Conservation (phyloP, 2,797 vertebrate genomes). For the Falco novaeseelandiae region DNA sequence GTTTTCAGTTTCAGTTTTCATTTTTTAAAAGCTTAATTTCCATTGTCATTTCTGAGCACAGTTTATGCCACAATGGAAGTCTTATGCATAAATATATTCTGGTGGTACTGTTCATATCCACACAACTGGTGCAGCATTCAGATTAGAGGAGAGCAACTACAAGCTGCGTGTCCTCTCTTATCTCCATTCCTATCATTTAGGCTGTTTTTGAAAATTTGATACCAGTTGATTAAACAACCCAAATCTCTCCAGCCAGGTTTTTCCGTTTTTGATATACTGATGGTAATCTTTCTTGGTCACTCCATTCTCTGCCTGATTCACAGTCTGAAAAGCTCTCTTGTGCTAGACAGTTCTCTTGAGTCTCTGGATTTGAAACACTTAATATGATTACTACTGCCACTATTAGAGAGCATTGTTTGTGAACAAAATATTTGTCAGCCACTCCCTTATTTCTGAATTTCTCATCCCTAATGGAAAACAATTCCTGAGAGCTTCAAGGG, state of each 20-base stretch:
- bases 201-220: neutral
- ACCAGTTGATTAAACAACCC: neutral
- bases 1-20: neutral
- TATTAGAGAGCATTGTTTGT: conserved; percentile 32
- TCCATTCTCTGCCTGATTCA: neutral
- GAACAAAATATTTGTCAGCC: conserved; percentile 29
- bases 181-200: neutral
- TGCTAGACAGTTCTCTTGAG: neutral
- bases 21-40: neutral
- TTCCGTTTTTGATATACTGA: neutral
- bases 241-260: neutral
- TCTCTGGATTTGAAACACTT: conserved; percentile 51
- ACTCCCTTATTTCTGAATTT: conserved; percentile 32
- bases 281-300: neutral
- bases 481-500: neutral
- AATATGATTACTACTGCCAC: conserved; percentile 7
- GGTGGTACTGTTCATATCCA: neutral
- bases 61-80: neutral
- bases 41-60: neutral
- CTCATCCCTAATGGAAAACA: neutral
- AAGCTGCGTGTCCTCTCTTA: neutral
- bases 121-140: neutral
- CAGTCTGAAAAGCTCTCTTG: neutral
- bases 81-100: neutral
- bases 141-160: neutral